Percentiles rank a stretch among this genome's conserved stretches.
Evolutionary conservation across 2,797 vertebrate species (phyloP).

Genomic region (Sorex maritimensis): DNA sequence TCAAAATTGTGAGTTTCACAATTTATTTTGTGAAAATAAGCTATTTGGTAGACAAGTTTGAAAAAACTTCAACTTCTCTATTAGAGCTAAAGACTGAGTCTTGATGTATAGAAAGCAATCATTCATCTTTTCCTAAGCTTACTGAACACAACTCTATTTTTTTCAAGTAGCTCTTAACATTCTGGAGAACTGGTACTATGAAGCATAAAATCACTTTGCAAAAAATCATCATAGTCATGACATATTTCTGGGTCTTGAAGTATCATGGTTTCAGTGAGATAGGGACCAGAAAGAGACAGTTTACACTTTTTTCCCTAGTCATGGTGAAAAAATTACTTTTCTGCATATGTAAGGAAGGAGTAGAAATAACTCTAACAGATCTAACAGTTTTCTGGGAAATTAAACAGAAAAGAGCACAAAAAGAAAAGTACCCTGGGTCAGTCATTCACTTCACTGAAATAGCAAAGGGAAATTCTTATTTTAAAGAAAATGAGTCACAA

Average conservation of each 20-base stretch:
- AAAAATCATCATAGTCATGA: background rate
- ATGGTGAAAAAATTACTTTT: background rate
- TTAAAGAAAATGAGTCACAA: slow-evolving; percentile 89
- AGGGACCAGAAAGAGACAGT: background rate
- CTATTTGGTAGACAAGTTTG: background rate
- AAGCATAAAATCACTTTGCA: background rate
- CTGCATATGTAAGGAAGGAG: background rate
- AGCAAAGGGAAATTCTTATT: slow-evolving; percentile 83
- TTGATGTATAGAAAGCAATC: background rate
- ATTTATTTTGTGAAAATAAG: background rate
- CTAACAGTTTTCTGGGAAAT: slow-evolving; percentile 69
- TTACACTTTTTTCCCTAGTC: background rate
- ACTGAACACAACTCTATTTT: background rate
- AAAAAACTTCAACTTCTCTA: background rate
- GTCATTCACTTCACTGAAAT: slow-evolving; percentile 84
- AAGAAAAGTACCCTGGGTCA: slow-evolving; percentile 73
- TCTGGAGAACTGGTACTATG: background rate
- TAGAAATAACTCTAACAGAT: background rate
- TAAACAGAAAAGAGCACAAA: slow-evolving; percentile 73
- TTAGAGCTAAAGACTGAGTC: background rate
- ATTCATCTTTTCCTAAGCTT: background rate
- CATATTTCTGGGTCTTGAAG: background rate
- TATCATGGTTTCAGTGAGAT: background rate
- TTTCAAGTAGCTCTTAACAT: background rate
- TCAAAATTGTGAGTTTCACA: slow-evolving; percentile 3